Base-by-base conservation (phyloP, 2,797 vertebrate species). In the Botia almorhae region DNA sequence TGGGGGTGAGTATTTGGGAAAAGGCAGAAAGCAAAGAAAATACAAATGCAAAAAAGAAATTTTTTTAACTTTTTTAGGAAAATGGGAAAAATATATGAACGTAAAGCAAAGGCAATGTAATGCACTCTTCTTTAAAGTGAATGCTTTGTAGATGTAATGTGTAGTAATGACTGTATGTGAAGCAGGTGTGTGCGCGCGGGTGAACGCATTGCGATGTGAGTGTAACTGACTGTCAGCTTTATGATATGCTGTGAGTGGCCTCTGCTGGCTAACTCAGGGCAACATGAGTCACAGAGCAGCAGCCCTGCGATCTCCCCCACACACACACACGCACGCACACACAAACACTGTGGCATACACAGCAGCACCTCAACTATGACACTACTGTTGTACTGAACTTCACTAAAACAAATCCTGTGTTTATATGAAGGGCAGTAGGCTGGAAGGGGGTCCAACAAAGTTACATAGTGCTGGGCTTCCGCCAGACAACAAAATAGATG, bases 221-320 rank as follows among this genome's bases (percentile, higher is more conserved):
- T 43, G 65, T 69, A 43, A 36, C 77, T 76, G 85, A 81, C 76
- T 87, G 87, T 85, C 88, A 87, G 88, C 90, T 88, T 74, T 92
- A 94, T 90, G 86, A 95, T 95, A 96, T 96, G 96, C 96, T 95
- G 94, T 96, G 96, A 98, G 96, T 98, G 97, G 95, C 97, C 97
- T 96, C 97, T 98, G 91, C 96, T 97, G 97, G 97, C 94, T 96
- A 95, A 94, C 94, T 93, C 93, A 94, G 94, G 93, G 91, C 93
- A 94, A 94, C 93, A 91, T 89, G 91, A 96, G 92, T 93, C 94
- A 94, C 84, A 83, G 53, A 77, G 74, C 67, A 84, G 84, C 84
- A 83, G 60, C 73, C 0, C 14, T 43, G 50, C 73, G 71, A 69
- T 58, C 72, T 69, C 48, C 56, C 69, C 68, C 55, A 26, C 51